Evolutionary conservation across 2,797 vertebrate species (phyloP), one percentile per base, ranked within the genome.

Genomic region (Syngnathus rostellatus): DNA sequence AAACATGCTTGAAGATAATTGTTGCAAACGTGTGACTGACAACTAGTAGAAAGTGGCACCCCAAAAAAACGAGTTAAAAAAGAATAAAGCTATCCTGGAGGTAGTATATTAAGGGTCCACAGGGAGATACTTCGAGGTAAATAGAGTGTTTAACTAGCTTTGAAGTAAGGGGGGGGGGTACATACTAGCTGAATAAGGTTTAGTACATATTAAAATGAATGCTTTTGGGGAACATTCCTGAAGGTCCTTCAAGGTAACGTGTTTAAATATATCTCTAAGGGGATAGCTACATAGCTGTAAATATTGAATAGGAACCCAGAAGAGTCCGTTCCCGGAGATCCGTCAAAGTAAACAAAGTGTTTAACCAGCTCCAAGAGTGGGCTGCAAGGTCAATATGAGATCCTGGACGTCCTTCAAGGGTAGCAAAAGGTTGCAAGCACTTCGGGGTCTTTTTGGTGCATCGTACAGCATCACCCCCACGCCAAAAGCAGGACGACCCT

Each of bases 401-500:
- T 55, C 54, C 12, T 16, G 11, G 51, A 43, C 38, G 64, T 31
- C 51, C 38, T 55, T 55, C 50, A 54, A 41, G 62, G 45, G 12
- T 8, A 63, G 14, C 1, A 31, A 31, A 37, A 63, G 21, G 38
- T 62, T 43, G n/a, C 23, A 40, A 38, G 14, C 54, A 57, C 54
- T 57, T 57, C 12, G 23, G 54, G 12, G 54, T 57, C 53, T 25
- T 54, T 54, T 54, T 10, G 53, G 38, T 12, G 39, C 39, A 43
- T 41, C 19, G n/a, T n/a, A 43, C 40, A 21, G 11, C 39, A 16
- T 21, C 40, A n/a, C 70, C 46, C 61, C 62, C 55, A n/a, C 62
- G 70, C 67, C 69, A 68, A 82, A 82, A 78, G 74, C 73, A 38
- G 70, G 72, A 62, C 69, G 63, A 68, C 7, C 76, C 59, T 70